Evolutionary conservation across 1,140 invertebrate genomes (phyloP).

Genomic region (Tenebrio molitor): DNA sequence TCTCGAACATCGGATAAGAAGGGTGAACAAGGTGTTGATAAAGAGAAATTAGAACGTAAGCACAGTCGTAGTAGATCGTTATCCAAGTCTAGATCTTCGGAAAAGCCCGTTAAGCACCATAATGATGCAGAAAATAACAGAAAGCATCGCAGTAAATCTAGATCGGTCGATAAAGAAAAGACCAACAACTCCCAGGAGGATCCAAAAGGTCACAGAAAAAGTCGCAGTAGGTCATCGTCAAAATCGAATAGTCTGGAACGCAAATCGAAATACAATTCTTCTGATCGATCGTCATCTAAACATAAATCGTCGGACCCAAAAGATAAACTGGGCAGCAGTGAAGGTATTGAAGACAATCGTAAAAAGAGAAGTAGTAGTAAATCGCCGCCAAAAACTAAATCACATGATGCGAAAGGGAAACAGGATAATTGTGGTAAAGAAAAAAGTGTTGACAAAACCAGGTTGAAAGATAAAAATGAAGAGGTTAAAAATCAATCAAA

Average conservation of each 20-base stretch:
- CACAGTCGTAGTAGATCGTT: neutral
- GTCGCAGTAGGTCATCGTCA: conserved; percentile 12
- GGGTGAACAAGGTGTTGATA: neutral
- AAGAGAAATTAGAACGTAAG: neutral
- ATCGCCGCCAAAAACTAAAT: conserved; percentile 11
- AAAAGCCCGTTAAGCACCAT: conserved; percentile 4
- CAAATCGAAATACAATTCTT: conserved; percentile 2
- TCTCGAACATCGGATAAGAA: neutral
- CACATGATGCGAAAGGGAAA: neutral
- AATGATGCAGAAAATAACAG: conserved; percentile 9
- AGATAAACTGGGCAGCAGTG: neutral
- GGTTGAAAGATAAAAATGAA: neutral
- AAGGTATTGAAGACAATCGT: neutral
- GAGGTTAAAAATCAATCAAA: neutral
- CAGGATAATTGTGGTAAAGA: neutral
- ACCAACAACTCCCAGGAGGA: neutral
- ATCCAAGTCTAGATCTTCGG: conserved; percentile 11
- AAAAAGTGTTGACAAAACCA: neutral
- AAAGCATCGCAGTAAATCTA: conserved; percentile 6
- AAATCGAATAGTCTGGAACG: conserved; percentile 8
- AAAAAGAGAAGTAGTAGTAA: conserved; percentile 24
- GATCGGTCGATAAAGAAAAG: conserved; percentile 4
- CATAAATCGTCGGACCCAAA: conserved; percentile 10
- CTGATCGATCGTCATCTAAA: neutral
- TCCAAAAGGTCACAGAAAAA: conserved; percentile 6